Conservation (phyloP, 2,113 vertebrate species). For the Gyps fulvus region DNA sequence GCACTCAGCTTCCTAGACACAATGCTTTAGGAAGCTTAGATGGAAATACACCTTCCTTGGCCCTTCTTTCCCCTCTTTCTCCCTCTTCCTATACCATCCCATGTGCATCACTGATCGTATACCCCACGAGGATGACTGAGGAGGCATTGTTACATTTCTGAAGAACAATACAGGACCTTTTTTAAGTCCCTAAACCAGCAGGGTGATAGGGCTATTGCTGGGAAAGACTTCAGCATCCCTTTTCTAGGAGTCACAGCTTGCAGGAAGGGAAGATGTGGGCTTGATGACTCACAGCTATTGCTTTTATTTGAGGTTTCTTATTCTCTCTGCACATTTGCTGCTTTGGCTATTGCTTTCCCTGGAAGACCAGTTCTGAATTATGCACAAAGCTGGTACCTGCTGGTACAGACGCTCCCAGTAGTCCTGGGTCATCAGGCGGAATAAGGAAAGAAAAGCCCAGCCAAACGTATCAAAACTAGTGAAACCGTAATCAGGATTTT, state of each 20-base stretch:
- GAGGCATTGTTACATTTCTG: neutral
- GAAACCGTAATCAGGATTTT: slow-evolving; percentile 89
- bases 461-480: slow-evolving; percentile 94
- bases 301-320: neutral
- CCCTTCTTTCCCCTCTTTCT: neutral
- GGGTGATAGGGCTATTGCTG: neutral
- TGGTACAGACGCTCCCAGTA: slow-evolving; percentile 97
- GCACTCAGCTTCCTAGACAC: neutral
- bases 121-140: fast-evolving
- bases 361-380: neutral
- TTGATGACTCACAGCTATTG: fast-evolving
- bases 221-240: neutral
- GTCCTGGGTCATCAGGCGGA: slow-evolving; percentile 95
- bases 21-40: neutral
- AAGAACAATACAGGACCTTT: neutral
- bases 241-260: neutral
- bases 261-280: neutral
- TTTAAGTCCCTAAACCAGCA: neutral
- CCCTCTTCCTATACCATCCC: fast-evolving
- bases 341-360: neutral
- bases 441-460: slow-evolving; percentile 93
- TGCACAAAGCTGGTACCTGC: slow-evolving; percentile 77
- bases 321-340: neutral
- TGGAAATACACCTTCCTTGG: neutral
- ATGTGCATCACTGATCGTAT: fast-evolving